Evolutionary conservation across 1,140 invertebrate species (phyloP).

Genomic region (Oncopodura yosiiana): DNA sequence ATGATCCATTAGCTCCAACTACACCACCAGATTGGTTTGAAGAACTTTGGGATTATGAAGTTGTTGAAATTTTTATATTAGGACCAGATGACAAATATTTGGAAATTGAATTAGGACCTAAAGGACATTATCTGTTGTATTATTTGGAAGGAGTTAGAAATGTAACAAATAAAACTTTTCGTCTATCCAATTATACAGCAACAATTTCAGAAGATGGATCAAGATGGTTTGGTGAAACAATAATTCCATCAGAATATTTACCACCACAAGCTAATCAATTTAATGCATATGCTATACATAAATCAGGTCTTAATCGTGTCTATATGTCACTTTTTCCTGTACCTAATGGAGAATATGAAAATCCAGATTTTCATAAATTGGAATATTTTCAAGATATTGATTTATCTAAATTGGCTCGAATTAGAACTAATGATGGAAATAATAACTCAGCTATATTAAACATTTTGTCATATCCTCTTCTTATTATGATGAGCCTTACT

Average conservation of each 20-base stretch:
- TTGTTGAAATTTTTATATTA: conserved; percentile 37
- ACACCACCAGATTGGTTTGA: not conserved
- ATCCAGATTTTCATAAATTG: conserved; percentile 43
- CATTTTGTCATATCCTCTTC: too few species aligned
- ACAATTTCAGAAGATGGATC: not conserved
- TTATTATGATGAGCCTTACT: too few species aligned
- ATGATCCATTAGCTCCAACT: not conserved
- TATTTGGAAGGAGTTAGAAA: conserved; percentile 42
- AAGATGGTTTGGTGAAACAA: conserved; percentile 41
- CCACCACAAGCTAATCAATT: conserved; percentile 44
- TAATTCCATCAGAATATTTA: conserved; percentile 41
- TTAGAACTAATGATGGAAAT: too few species aligned
- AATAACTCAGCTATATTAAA: too few species aligned
- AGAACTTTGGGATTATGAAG: conserved; percentile 32
- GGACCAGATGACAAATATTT: conserved; percentile 43
- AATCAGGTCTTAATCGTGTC: conserved; percentile 39
- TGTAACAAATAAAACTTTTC: conserved; percentile 30
- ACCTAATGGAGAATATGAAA: conserved; percentile 38
- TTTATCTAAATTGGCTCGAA: not conserved
- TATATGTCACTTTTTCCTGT: conserved; percentile 47
- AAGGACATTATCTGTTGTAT: conserved; percentile 42
- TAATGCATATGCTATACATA: conserved; percentile 52
- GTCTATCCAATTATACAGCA: conserved; percentile 3
- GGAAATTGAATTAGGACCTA: conserved; percentile 46
- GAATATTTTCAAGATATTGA: conserved; percentile 24